Evolutionary conservation across 2,888 invertebrate genomes (phyloP).

Genomic region (Aporophyla lueneburgensis): DNA sequence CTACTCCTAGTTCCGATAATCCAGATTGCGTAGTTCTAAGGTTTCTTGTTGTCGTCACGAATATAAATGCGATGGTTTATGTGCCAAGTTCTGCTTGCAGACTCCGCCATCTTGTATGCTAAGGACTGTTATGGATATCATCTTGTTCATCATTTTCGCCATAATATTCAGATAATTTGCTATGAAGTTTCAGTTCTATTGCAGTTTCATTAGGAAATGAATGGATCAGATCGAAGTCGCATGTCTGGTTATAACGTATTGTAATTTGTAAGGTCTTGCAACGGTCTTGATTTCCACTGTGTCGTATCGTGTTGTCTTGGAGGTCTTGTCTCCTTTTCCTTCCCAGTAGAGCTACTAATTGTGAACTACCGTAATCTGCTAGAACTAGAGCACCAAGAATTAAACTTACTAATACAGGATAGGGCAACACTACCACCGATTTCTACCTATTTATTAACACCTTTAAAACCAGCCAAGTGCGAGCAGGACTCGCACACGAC

Average conservation of each 20-base stretch:
- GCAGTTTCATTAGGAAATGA: neutral
- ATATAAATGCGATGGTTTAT: slow-evolving; percentile 9
- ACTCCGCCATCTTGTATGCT: slow-evolving; percentile 11
- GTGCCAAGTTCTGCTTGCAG: slow-evolving; percentile 8
- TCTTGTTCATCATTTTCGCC: neutral
- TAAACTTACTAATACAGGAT: neutral
- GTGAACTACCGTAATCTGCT: neutral
- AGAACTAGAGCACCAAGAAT: neutral
- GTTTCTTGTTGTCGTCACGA: slow-evolving; percentile 31
- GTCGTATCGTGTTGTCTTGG: neutral
- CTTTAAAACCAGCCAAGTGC: neutral
- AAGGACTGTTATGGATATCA: neutral
- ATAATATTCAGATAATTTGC: neutral
- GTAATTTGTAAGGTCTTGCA: slow-evolving; percentile 1
- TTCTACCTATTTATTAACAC: neutral
- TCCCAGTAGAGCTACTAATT: neutral
- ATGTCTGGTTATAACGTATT: neutral
- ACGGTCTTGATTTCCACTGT: slow-evolving; percentile 10
- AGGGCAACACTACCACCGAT: neutral
- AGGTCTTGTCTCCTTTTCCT: slow-evolving; percentile 13
- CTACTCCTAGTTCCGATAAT: slow-evolving; percentile 54
- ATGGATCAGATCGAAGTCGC: neutral
- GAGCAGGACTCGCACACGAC: too few relatives aligned
- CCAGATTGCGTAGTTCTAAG: slow-evolving; percentile 40
- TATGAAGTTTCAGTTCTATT: neutral